Base-by-base conservation (phyloP, 2,113 vertebrate species). In the Hucho hucho region DNA sequence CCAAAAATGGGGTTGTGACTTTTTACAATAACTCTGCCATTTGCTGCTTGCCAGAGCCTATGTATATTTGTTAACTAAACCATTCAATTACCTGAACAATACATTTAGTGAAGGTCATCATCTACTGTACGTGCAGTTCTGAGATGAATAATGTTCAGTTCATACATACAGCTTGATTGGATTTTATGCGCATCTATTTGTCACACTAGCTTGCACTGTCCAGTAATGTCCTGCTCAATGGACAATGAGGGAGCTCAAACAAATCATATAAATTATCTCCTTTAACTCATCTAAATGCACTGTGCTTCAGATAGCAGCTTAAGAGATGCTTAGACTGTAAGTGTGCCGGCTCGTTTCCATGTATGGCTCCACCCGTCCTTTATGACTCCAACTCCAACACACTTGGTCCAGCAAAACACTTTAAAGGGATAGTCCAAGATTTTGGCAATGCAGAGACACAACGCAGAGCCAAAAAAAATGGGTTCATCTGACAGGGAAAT, bases 261-360 rank as follows among this genome's bases (percentile, higher is more conserved):
- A 77, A 73, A 87, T 76, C 46, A 74, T 68, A 56, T 84, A 66
- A 74, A 77, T 59, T 32, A 20, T 70, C 63, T 80, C 22, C 4
- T 63, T 68, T 81, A 75, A 77, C 65, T 81, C 64, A 70, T 72
- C 58, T 64, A 29, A 49, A 53, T 82, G 78, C 81, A 37, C 61
- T 66, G 32, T 46, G 70, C 74, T 67, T n/a, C 79, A 85, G 77
- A 69, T 81, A 80, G 67, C 70, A 69, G 49, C 12, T 69, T 63
- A 63, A 73, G 65, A 69, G 72, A 80, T 80, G 70, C 68, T 84
- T 56, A 69, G n/a, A 84, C 83, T 73, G 83, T 74, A 84, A 85
- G 86, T 82, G 37, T 73, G 71, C 80, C 74, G 64, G 70, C 75
- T 81, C 20, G 72, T 63, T 72, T 84, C 75, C 80, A 87, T 87